Evolutionary conservation across 2,113 vertebrate species (phyloP).

Genomic region (Colossoma macropomum): DNA sequence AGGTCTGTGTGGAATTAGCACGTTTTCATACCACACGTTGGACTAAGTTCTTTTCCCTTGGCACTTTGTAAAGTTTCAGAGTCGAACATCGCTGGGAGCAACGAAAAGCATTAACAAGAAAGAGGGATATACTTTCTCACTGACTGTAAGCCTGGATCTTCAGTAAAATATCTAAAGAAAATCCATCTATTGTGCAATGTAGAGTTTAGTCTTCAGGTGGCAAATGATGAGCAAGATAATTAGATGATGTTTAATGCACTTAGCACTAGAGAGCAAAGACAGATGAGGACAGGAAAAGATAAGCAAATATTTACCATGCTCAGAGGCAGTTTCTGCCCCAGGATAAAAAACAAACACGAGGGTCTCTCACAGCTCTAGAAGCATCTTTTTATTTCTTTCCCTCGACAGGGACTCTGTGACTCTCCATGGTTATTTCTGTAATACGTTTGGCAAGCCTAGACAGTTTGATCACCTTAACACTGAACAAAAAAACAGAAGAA

Average conservation of each 20-base stretch:
- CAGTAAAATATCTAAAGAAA: background rate
- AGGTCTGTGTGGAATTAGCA: slow-evolving; percentile 27
- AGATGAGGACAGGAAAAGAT: background rate
- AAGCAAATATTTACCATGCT: background rate
- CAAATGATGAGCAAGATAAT: background rate
- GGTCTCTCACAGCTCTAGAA: background rate
- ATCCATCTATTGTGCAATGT: background rate
- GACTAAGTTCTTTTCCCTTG: slow-evolving; percentile 1
- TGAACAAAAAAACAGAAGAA: background rate
- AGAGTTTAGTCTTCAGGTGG: background rate
- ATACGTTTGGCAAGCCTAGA: background rate
- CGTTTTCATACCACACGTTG: slow-evolving; percentile 22
- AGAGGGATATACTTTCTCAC: background rate
- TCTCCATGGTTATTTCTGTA: background rate
- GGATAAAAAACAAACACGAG: background rate
- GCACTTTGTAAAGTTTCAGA: slow-evolving; percentile 28
- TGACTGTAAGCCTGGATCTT: background rate
- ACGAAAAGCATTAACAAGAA: background rate
- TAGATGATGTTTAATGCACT: background rate
- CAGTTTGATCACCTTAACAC: background rate
- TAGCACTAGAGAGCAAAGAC: background rate
- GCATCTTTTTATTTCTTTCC: background rate
- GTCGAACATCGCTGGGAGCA: background rate
- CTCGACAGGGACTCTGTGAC: background rate
- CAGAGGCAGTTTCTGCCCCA: background rate